A percentile compares a stretch with the other conserved stretches of the same genome.
These are phyloP conservation scores for Stichopus horrens DNA, from an alignment of 53 echinoderm and acorn worm species.

Conservation along the genomic window DNA sequence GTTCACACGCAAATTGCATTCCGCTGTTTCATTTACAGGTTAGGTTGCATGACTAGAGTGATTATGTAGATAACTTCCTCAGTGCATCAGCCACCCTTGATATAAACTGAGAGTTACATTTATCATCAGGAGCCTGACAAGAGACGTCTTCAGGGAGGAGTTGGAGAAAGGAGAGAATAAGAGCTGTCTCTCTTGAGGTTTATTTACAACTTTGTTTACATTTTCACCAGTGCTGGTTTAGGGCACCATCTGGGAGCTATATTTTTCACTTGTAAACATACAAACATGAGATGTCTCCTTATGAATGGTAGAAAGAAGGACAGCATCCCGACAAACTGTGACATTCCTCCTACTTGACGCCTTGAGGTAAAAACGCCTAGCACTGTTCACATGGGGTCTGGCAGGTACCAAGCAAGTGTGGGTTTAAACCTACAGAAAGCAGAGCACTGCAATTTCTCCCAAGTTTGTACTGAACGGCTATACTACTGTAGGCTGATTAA, in stretches of 20 bases:
- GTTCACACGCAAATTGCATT: constrained; percentile 37
- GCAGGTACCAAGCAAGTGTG: too few relatives aligned
- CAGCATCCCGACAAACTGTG: too few relatives aligned
- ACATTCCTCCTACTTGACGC: too few relatives aligned
- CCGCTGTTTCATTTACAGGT: constrained; percentile 6
- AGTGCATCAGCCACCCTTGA: not conserved
- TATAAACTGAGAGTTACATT: constrained; percentile 9
- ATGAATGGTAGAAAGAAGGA: too few relatives aligned
- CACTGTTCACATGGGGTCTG: too few relatives aligned
- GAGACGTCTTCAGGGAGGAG: not conserved
- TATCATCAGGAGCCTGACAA: not conserved
- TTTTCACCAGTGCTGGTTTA: constrained; percentile 4
- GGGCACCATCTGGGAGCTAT: constrained; percentile 12
- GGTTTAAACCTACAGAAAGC: too few relatives aligned
- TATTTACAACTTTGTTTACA: constrained; percentile 42
- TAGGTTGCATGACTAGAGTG: constrained; percentile 12
- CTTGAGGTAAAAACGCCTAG: too few relatives aligned
- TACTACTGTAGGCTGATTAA: too few relatives aligned
- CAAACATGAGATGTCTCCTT: constrained; percentile 14
- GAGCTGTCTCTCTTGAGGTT: constrained; percentile 4
- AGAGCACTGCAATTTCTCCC: too few relatives aligned
- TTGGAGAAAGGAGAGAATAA: not conserved
- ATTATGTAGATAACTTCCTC: constrained; percentile 35
- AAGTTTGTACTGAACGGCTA: too few relatives aligned
- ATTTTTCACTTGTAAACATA: constrained; percentile 13